Conservation (phyloP, 2,888 invertebrate species). For the Sthenelais limicola region DNA sequence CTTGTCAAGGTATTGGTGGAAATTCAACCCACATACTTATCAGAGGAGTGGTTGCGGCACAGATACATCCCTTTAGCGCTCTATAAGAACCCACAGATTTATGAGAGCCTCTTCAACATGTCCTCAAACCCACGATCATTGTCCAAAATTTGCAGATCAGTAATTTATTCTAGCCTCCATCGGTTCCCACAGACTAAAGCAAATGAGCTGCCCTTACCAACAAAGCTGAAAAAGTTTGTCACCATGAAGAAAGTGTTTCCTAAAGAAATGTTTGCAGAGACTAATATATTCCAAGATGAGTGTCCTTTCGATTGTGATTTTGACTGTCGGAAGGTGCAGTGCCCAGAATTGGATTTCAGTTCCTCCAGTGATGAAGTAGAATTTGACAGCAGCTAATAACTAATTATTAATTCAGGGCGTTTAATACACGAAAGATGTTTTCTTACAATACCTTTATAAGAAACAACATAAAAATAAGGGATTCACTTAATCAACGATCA, state of each 20-base stretch:
- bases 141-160: constrained; percentile 56
- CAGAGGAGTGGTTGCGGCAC: constrained; percentile 60
- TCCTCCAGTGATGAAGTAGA: constrained; percentile 23
- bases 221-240: constrained; percentile 56
- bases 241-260: constrained; percentile 58
- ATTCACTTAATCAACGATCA: no score
- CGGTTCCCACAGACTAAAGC: constrained; percentile 57
- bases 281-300: constrained; percentile 54
- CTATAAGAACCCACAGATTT: constrained; percentile 60
- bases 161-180: constrained; percentile 57
- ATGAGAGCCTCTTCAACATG: constrained; percentile 57
- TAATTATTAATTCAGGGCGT: no score
- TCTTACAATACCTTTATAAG: no score
- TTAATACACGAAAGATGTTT: no score
- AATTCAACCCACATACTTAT: constrained; percentile 58
- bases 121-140: constrained; percentile 55
- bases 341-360: constrained; percentile 60
- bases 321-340: constrained; percentile 56
- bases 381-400: no score
- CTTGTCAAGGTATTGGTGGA: constrained; percentile 58
- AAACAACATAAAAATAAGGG: no score
- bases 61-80: constrained; percentile 62
- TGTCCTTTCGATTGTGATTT: constrained; percentile 65
- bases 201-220: constrained; percentile 57
- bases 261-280: constrained; percentile 55